Percentiles rank a stretch among this genome's conserved stretches.
These are phyloP conservation scores for Lepilemur ruficaudatus DNA, from an alignment of 2,797 vertebrate species.

Conservation along the genomic window DNA sequence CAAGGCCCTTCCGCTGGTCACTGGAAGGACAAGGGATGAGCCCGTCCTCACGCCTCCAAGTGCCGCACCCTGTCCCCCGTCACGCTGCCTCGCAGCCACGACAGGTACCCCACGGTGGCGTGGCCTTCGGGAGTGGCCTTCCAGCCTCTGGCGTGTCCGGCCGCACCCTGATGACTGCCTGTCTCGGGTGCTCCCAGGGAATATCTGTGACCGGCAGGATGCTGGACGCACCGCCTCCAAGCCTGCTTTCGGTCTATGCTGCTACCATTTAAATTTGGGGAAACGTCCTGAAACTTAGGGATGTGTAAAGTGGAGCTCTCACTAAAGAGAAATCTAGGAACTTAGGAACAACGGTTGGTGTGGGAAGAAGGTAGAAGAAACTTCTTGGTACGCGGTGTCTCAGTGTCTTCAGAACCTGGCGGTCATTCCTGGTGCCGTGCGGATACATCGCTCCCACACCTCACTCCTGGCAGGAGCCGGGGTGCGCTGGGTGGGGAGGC, in stretches of 20 bases:
- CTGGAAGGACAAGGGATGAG: not conserved
- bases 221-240: not conserved
- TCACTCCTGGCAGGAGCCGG: not conserved
- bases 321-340: not conserved
- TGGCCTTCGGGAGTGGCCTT: not conserved
- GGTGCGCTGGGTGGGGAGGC: not conserved
- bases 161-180: not conserved
- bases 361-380: not conserved
- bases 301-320: not conserved
- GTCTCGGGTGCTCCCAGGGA: not conserved
- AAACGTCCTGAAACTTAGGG: not conserved
- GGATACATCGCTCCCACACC: not conserved
- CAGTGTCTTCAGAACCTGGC: not conserved
- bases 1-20: not conserved
- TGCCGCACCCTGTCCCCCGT: rapidly evolving
- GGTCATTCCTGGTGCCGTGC: not conserved
- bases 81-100: rapidly evolving
- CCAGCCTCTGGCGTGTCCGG: not conserved
- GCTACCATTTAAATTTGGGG: not conserved
- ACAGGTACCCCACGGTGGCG: rapidly evolving
- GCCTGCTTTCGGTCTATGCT: not conserved
- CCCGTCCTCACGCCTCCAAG: not conserved
- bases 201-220: not conserved
- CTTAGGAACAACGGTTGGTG: not conserved
- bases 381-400: not conserved